These are phyloP conservation scores for Dufourea novaeangliae DNA, from an alignment of 1,140 invertebrate species.

Conservation along the genomic window DNA sequence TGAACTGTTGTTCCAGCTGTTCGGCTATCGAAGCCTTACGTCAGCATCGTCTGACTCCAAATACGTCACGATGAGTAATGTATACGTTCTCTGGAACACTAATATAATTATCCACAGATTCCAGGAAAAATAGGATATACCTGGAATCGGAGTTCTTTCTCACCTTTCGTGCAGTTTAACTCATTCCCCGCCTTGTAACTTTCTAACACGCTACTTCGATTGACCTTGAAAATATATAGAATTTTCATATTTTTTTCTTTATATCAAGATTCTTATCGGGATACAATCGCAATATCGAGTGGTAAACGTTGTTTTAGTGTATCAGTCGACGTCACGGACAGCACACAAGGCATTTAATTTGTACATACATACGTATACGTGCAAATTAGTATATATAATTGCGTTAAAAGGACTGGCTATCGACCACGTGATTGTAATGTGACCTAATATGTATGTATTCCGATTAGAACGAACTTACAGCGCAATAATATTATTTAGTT, in stretches of 20 bases:
- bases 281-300: neutral
- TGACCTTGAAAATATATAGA: slow-evolving; percentile 32
- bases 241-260: slow-evolving; percentile 12
- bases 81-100: neutral
- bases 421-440: slow-evolving; percentile 60
- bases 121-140: neutral
- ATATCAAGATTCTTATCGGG: slow-evolving; percentile 6
- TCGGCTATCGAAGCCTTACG: slow-evolving; percentile 19
- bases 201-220: slow-evolving; percentile 20
- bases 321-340: slow-evolving; percentile 16
- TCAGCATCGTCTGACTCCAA: slow-evolving; percentile 6
- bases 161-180: neutral
- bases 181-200: neutral
- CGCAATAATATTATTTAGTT: slow-evolving; percentile 48
- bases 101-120: slow-evolving; percentile 15
- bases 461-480: slow-evolving; percentile 46
- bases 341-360: neutral
- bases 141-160: neutral
- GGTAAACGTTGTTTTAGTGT: neutral
- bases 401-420: slow-evolving; percentile 35
- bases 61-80: slow-evolving; percentile 43
- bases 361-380: neutral
- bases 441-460: slow-evolving; percentile 28
- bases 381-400: slow-evolving; percentile 17
- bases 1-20: slow-evolving; percentile 33